These are phyloP conservation scores for Oligia latruncula DNA, from an alignment of 2,888 invertebrate genomes.

Conservation along the genomic window DNA sequence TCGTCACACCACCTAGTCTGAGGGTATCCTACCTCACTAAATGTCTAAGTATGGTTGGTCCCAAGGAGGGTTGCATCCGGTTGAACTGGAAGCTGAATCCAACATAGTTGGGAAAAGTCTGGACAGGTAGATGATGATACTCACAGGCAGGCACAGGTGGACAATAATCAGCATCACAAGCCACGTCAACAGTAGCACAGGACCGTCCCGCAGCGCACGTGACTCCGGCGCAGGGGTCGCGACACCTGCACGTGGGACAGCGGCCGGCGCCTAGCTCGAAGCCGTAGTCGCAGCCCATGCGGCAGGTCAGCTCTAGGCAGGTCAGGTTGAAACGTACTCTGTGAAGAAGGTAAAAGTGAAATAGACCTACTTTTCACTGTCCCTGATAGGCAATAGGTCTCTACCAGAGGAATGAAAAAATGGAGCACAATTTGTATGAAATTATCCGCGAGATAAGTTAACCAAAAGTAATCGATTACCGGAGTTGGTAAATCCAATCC, in stretches of 20 bases:
- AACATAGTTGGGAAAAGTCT: not conserved
- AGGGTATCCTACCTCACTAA: not conserved
- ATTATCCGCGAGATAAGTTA: too few species aligned
- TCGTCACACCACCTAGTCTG: not conserved
- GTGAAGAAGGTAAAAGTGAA: not conserved
- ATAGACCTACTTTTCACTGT: not conserved
- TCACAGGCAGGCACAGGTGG: slow-evolving; percentile 95
- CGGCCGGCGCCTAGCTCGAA: slow-evolving; percentile 93
- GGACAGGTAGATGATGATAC: slow-evolving; percentile 66
- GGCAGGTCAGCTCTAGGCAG: slow-evolving; percentile 94
- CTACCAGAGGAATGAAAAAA: not conserved
- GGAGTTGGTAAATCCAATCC: too few species aligned
- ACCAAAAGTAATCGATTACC: too few species aligned
- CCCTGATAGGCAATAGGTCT: not conserved
- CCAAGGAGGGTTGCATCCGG: not conserved
- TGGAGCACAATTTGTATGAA: too few species aligned
- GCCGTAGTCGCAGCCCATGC: slow-evolving; percentile 96
- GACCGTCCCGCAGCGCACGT: slow-evolving; percentile 92
- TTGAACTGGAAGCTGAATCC: not conserved
- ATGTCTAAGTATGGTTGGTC: not conserved
- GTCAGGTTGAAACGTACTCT: slow-evolving; percentile 91
- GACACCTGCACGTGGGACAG: slow-evolving; percentile 95
- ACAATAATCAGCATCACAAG: slow-evolving; percentile 95
- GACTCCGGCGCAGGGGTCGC: slow-evolving; percentile 94
- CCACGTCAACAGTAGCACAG: slow-evolving; percentile 95